These are phyloP conservation scores for Mormyrus lacerda DNA, from an alignment of 2,113 vertebrate species.

Conservation along the genomic window DNA sequence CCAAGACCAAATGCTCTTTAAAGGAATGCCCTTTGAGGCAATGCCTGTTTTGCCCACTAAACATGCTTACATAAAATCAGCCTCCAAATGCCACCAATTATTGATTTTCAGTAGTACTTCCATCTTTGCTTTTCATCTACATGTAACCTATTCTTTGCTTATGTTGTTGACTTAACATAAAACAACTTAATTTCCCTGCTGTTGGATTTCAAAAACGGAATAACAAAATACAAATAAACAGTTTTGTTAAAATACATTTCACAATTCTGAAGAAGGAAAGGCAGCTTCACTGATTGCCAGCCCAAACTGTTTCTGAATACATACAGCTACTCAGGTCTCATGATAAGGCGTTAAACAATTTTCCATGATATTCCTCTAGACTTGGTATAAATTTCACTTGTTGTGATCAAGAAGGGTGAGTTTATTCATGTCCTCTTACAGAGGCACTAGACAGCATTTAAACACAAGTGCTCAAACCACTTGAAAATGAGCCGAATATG, in stretches of 20 bases:
- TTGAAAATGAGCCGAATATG: not conserved
- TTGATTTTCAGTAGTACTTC: not conserved
- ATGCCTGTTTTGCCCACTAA: not conserved
- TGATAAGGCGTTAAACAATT: not conserved
- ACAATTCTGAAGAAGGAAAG: not conserved
- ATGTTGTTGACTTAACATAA: not conserved
- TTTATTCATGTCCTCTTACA: not conserved
- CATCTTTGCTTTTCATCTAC: not conserved
- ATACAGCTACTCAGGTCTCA: not conserved
- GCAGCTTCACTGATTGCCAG: not conserved
- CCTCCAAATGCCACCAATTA: not conserved
- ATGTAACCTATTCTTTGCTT: not conserved
- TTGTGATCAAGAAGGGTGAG: not conserved
- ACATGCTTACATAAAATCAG: not conserved
- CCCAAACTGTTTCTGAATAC: not conserved
- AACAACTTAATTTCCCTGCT: not conserved
- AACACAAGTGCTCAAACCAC: not conserved
- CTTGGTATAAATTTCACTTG: not conserved
- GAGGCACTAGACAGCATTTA: not conserved
- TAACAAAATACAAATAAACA: not conserved
- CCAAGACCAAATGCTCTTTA: not conserved
- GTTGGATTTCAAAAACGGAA: not conserved
- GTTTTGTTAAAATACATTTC: not conserved
- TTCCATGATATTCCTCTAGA: not conserved
- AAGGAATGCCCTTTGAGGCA: not conserved